Evolutionary conservation across 2,888 invertebrate species (phyloP).

Genomic region (Antheraea yamamai): DNA sequence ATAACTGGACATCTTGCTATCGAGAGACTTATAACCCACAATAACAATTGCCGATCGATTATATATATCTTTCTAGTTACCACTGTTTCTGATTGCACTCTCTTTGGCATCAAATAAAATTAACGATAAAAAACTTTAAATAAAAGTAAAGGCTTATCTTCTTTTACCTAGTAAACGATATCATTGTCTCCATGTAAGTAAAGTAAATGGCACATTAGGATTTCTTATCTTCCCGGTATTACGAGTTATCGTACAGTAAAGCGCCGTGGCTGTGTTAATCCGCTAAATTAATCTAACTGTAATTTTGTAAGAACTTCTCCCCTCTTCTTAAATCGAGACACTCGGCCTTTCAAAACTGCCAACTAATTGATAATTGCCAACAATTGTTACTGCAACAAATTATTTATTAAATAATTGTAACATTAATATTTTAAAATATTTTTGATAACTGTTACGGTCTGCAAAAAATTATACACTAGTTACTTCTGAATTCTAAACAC

Average conservation of each 20-base stretch:
- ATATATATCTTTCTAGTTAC: too few relatives aligned
- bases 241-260: background rate
- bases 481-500: too few relatives aligned
- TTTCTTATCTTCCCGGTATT: background rate
- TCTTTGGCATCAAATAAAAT: background rate
- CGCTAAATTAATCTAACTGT: conserved; percentile 4
- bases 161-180: background rate
- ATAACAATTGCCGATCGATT: too few relatives aligned
- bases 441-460: too few relatives aligned
- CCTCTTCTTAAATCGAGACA: background rate
- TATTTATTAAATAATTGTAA: too few relatives aligned
- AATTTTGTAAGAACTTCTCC: conserved; percentile 7
- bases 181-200: background rate
- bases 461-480: too few relatives aligned
- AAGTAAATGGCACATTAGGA: conserved; percentile 9
- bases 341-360: background rate
- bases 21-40: too few relatives aligned
- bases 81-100: too few relatives aligned
- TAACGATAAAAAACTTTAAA: background rate
- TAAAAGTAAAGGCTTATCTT: background rate
- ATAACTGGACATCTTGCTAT: too few relatives aligned
- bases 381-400: background rate
- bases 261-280: background rate
- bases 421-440: too few relatives aligned
- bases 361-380: background rate